A percentile compares a stretch with the other conserved stretches of the same genome.
These are phyloP conservation scores for Allacma fusca DNA, from an alignment of 2,888 invertebrate genomes.

Conservation along the genomic window DNA sequence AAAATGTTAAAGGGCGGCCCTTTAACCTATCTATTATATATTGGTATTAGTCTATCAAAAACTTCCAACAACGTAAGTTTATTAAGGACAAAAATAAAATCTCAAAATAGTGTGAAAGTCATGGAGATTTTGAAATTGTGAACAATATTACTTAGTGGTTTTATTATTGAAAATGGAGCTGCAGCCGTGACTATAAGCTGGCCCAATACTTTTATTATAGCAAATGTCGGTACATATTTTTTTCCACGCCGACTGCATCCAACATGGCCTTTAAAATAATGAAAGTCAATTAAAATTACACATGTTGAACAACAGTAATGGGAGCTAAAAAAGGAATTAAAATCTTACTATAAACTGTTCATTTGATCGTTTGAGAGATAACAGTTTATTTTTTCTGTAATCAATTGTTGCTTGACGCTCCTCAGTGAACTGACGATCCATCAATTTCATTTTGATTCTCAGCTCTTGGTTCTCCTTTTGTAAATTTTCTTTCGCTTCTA, in stretches of 20 bases:
- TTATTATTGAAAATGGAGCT: too few species aligned
- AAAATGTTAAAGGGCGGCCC: too few species aligned
- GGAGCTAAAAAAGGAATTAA: background rate
- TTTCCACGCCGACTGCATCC: conserved; percentile 30
- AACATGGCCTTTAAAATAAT: conserved; percentile 10
- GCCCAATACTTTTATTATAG: too few species aligned
- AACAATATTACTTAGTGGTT: too few species aligned
- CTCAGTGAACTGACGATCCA: conserved; percentile 26
- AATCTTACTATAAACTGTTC: conserved; percentile 32
- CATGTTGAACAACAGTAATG: background rate
- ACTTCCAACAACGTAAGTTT: too few species aligned
- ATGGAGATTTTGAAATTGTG: too few species aligned
- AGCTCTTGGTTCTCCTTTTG: conserved; percentile 22
- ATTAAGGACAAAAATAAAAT: too few species aligned
- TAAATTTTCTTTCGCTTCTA: background rate
- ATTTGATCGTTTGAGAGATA: conserved; percentile 12
- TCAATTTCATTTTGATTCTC: conserved; percentile 20
- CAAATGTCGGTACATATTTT: conserved; percentile 33
- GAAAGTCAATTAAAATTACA: background rate
- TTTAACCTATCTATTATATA: too few species aligned
- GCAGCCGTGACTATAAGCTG: too few species aligned
- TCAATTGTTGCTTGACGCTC: background rate
- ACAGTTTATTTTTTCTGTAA: conserved; percentile 10
- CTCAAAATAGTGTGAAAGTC: too few species aligned
- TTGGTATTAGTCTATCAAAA: too few species aligned